Evolutionary conservation across 2,113 vertebrate species (phyloP), one percentile per base, ranked within the genome.

Genomic region (Cricetomys ansorgei): DNA sequence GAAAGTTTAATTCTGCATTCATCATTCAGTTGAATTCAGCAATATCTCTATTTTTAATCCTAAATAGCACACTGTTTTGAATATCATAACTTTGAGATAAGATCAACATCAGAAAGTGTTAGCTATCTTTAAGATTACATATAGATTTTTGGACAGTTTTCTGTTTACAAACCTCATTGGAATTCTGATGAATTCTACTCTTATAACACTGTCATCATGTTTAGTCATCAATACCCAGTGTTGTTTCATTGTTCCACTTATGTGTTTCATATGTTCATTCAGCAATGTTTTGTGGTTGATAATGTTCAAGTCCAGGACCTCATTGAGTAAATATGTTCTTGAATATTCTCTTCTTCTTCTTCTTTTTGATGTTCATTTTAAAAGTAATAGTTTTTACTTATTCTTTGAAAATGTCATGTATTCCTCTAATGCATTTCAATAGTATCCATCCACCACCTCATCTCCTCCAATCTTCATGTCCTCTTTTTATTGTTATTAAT

Each of bases 41-140:
- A 55, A 1, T 40, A 12, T 17, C 1, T 40, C 0, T 55, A 37
- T 62, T 5, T 0, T 87, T 53, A 72, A 31, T 3, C 4, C 16
- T 64, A 84, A 45, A 50, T 53, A 75, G 8, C 72, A 80, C 16
- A 43, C 34, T 25, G 0, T 50, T 77, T 88, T 53, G 23, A 88
- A 70, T 70, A 69, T 53, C 16, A 10, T 69, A 50, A 50, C 21
- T 86, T 67, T 73, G 16, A n/a, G 34, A 8, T 43, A 86, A 80
- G 86, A 67, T 94, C 72, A 40, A 85, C n/a, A 29, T 2, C 37
- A 65, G 19, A 21, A 67, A 50, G 16, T 65, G 5, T 64, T 84
- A 84, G 29, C 43, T 37, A 45, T 31, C 11, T 50, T 80, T 81
- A 50, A 77, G 37, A 16, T 77, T 70, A n/a, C 19, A 65, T 64